Base-by-base conservation (phyloP, 2,888 invertebrate species). In the Epirrhoe alternata region DNA sequence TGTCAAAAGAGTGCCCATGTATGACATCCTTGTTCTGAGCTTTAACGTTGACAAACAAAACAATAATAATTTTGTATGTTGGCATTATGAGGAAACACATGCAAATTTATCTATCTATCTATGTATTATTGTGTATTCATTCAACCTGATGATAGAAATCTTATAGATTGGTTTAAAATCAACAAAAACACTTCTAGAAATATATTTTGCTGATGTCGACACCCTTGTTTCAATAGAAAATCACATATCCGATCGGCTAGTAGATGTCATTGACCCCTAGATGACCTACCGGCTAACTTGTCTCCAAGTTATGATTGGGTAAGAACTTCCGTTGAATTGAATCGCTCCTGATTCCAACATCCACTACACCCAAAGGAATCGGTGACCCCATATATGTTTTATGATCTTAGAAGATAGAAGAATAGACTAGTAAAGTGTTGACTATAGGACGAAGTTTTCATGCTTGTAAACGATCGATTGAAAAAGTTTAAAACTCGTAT, bases 231-330 rank as follows among this genome's bases (percentile, higher is more conserved):
- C 12, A 42, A 42, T 12, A 5, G 12, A 12, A 0, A 42, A 42
- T 42, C 38, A 12, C 38, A 42, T 42, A 10, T 12, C 38, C 3
- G 0, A 42, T 42, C 38, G 10, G 38, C 1, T 42, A 42, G 38
- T 42, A 42, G 38, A 42, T 42, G 38, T 42, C 38, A 42, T 12
- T 42, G 38, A 42, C 12, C 38, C 38, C 33, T 7, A 1, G 24
- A 42, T 17, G n/a, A 16, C 8, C 14, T 51, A 50, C 53, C 42
- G 45, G 33, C 62, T 51, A 67, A 71, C 52, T 71, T 61, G 64
- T 69, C 68, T 57, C 42, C 56, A 71, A 71, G 67, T 72, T 74
- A 72, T 74, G 74, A 74, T 74, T 72, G 72, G 74, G 68, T 72
- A 66, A 61, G 68, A 71, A 70, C 69, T 69, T 53, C 56, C 61